Base-by-base conservation (phyloP, 1,140 invertebrate genomes). In the Araneus ventricosus region DNA sequence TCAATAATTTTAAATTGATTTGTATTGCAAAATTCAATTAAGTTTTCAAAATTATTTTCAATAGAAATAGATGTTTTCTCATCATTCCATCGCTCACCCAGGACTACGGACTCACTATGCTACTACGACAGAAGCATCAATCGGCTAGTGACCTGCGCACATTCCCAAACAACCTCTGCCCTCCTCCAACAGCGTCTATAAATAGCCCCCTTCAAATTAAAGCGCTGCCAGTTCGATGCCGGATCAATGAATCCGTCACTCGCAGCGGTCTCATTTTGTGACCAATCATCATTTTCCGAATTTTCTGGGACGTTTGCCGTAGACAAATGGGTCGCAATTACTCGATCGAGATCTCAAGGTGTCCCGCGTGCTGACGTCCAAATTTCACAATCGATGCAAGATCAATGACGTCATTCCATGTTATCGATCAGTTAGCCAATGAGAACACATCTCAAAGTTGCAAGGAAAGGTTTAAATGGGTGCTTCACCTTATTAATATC, bases 261-360 rank as follows among this genome's bases (percentile, higher is more conserved):
- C 10, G 63, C 63, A 67, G 63, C 27, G 63, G 27, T 67, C 63
- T 30, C 27, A 10, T 67, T 67, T n/a, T 4, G 63, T 67, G 63
- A 67, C 63, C n/a, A 67, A 67, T 67, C 63, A 67, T 67, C 63
- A n/a, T 7, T n/a, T 27, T 67, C 27, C 27, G 63, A 67, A 67
- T 67, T 67, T 67, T 14, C 63, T 27, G n/a, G 8, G 63, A 67
- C 45, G 45, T 52, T 52, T 52, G 10, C 45, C 45, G 10, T 30
- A 82, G 79, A 45, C 79, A 82, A 82, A 82, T 82, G 79, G 41
- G 41, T 39, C 88, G 79, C 88, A 89, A 89, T 80, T 90, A 90
- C 59, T 30, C 37, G 45, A 90, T 90, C 67, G 10, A 52, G 75
- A 90, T 90, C 88, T 90, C 88, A 59, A n/a, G 75, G 57, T 79